phyloP scores from a whole-genome alignment of 2,113 vertebrate genomes.

The Chrysemys picta region DNA sequence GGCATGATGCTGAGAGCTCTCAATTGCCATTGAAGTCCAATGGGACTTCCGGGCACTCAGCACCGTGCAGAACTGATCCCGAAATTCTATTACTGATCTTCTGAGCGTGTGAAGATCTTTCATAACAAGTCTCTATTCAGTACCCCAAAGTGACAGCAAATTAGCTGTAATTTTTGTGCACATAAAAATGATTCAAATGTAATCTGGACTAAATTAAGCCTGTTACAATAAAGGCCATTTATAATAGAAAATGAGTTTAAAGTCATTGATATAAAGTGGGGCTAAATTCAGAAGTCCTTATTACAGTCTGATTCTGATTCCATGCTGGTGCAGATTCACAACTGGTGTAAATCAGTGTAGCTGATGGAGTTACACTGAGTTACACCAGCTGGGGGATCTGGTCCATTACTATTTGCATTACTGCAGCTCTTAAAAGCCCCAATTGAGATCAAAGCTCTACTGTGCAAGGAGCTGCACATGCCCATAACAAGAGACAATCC shows the following conservation, averaged over 20 bases:
- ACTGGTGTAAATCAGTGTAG: not conserved
- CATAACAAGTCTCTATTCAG: not conserved
- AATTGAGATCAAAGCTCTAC: not conserved
- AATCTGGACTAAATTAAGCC: not conserved
- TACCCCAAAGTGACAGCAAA: not conserved
- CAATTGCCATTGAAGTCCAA: not conserved
- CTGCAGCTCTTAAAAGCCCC: not conserved
- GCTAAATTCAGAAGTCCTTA: not conserved
- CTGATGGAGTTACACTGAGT: not conserved
- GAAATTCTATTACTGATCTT: not conserved
- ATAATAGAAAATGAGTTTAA: not conserved
- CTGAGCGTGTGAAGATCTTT: too few species aligned
- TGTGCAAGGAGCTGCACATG: not conserved
- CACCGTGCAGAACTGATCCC: not conserved
- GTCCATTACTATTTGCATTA: not conserved
- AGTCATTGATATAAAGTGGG: not conserved
- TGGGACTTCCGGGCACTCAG: not conserved
- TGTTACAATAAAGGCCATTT: not conserved
- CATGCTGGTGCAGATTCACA: not conserved
- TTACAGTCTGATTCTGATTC: not conserved
- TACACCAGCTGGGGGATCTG: not conserved
- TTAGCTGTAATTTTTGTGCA: not conserved
- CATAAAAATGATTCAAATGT: not conserved
- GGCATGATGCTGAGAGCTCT: not conserved
- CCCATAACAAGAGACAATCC: not conserved